These are phyloP conservation scores for Petrocephalus microphthalmus DNA, from an alignment of 2,113 vertebrate species.

Conservation along the genomic window DNA sequence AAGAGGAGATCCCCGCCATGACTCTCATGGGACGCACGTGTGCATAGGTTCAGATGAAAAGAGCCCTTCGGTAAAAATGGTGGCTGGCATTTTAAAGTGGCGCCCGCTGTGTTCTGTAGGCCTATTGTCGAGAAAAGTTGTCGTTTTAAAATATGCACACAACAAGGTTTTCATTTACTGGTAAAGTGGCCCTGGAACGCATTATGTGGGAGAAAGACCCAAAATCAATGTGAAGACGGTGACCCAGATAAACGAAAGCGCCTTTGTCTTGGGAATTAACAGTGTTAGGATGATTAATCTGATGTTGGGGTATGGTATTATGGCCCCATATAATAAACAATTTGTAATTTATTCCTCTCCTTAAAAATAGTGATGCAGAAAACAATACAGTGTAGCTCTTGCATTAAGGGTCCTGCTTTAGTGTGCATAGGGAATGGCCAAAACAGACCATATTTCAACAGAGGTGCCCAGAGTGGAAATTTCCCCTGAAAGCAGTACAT, in stretches of 20 bases:
- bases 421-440: background rate
- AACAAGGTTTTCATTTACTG: background rate
- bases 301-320: background rate
- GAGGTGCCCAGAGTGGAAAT: background rate
- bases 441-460: background rate
- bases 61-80: background rate
- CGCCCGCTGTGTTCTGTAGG: background rate
- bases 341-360: background rate
- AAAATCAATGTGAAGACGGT: background rate
- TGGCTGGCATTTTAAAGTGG: background rate
- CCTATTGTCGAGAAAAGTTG: background rate
- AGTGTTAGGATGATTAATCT: slow-evolving; percentile 9
- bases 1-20: background rate
- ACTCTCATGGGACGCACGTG: background rate
- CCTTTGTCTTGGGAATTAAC: background rate
- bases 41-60: background rate
- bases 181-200: background rate
- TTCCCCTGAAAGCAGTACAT: background rate
- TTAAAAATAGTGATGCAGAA: background rate
- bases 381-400: background rate
- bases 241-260: background rate
- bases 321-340: background rate
- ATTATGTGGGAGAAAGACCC: background rate
- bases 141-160: background rate
- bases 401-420: background rate